Percentiles rank a stretch among this genome's conserved stretches.
These are phyloP conservation scores for Dromaius novaehollandiae DNA, from an alignment of 2,113 vertebrate species.

Conservation along the genomic window DNA sequence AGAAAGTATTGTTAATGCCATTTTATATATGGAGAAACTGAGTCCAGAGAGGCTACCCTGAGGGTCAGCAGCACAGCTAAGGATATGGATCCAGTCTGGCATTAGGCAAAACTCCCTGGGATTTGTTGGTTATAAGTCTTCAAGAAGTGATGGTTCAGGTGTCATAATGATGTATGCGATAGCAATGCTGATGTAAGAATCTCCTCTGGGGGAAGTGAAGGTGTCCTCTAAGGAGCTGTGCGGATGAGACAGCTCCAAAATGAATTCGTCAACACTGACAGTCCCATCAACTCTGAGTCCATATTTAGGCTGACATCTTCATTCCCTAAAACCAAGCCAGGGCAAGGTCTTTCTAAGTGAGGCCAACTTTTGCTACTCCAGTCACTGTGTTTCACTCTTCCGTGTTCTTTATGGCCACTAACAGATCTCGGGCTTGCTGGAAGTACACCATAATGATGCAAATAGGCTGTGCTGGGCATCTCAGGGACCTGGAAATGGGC, in stretches of 20 bases:
- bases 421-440: background rate
- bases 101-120: background rate
- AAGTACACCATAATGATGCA: rapidly evolving
- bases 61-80: background rate
- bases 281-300: background rate
- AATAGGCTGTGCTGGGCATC: background rate
- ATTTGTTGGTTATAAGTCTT: background rate
- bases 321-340: background rate
- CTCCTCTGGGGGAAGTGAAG: background rate
- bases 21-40: background rate
- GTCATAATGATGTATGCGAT: background rate
- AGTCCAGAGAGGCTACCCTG: background rate
- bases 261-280: background rate
- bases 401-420: background rate
- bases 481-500: background rate
- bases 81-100: background rate
- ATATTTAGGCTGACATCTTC: background rate
- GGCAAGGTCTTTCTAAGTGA: background rate
- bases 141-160: background rate
- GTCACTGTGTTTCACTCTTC: background rate
- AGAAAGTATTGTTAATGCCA: background rate
- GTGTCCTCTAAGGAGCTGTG: background rate
- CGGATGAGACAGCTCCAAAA: background rate
- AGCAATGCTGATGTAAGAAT: background rate
- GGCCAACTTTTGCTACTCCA: background rate